Conservation (phyloP, 2,797 vertebrate species). For the Myotis findleyi region DNA sequence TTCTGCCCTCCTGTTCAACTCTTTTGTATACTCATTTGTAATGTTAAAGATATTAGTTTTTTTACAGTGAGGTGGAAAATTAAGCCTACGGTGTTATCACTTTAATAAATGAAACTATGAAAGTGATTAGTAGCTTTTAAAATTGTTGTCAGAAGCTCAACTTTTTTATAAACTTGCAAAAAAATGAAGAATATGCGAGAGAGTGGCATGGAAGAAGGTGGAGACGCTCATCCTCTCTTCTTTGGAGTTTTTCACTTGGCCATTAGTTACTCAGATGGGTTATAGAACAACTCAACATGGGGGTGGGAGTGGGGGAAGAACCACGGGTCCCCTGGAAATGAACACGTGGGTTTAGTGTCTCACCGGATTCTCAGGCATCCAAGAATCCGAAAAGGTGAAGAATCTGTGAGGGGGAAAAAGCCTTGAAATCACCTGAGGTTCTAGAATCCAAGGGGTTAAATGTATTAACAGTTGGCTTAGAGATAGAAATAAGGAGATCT, state of each 20-base stretch:
- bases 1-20: neutral
- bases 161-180: neutral
- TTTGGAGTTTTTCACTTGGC: neutral
- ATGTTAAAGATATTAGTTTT: neutral
- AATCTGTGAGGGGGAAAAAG: neutral
- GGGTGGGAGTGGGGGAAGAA: neutral
- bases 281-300: neutral
- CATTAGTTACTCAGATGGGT: neutral
- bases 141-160: conserved; percentile 16
- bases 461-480: conserved; percentile 17
- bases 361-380: neutral
- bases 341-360: neutral
- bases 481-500: conserved; percentile 70
- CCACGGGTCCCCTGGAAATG: neutral
- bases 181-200: neutral
- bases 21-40: conserved; percentile 6
- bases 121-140: conserved; percentile 51
- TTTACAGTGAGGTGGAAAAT: neutral
- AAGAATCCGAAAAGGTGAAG: neutral
- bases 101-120: conserved; percentile 49
- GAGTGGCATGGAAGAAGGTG: neutral
- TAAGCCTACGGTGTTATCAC: neutral
- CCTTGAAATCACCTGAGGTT: neutral
- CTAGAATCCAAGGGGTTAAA: conserved; percentile 72
- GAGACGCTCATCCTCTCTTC: neutral